A percentile compares a stretch with the other conserved stretches of the same genome.
Conservation (phyloP, 2,888 invertebrate genomes). For the Tinea pellionella region DNA sequence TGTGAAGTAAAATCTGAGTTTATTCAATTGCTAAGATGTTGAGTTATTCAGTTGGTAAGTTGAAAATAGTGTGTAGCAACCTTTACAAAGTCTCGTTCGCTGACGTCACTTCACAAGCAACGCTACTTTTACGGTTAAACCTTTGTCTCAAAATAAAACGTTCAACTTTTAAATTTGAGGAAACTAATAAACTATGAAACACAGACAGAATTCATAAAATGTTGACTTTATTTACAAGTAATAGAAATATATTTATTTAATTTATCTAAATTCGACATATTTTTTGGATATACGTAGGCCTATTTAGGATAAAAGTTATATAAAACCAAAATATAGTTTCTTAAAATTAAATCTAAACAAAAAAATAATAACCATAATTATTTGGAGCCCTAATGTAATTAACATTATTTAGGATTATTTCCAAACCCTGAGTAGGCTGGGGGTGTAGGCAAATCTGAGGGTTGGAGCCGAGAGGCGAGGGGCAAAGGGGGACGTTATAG, state of each 20-base stretch:
- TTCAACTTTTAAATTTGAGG: not conserved
- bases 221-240: no score
- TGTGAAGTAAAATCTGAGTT: no score
- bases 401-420: slow-evolving; percentile 24
- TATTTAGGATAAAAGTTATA: no score
- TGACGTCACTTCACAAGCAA: slow-evolving; percentile 41
- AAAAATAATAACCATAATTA: not conserved
- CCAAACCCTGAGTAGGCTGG: slow-evolving; percentile 22
- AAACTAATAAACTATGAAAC: no score
- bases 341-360: no score
- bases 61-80: not conserved
- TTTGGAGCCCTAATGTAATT: not conserved
- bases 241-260: no score
- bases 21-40: no score
- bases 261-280: no score
- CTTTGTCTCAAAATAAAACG: slow-evolving; percentile 7
- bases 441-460: slow-evolving; percentile 43
- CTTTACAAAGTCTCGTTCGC: slow-evolving; percentile 20
- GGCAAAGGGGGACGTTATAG: slow-evolving; percentile 26
- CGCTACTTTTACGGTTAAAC: slow-evolving; percentile 37
- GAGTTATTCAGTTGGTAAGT: no score
- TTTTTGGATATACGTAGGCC: no score
- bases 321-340: no score
- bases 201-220: no score
- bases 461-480: slow-evolving; percentile 19